A percentile compares a stretch with the other conserved stretches of the same genome.
phyloP scores from a whole-genome alignment of 2,888 invertebrate species.

The Morpho helenor region DNA sequence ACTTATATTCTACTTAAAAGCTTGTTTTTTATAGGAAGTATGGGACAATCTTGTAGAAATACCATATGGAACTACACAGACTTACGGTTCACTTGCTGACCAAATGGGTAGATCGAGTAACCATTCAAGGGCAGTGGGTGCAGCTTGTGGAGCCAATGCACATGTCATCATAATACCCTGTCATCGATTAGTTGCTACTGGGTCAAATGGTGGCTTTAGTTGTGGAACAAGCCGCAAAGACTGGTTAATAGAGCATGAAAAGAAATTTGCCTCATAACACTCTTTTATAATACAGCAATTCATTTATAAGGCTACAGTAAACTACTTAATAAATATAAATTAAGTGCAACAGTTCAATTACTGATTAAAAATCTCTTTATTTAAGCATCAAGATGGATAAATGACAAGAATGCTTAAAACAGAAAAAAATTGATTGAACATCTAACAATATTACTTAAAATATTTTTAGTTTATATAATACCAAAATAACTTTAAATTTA shows the following conservation, averaged over 20 bases:
- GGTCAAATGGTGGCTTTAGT: constrained; percentile 70
- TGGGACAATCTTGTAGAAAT: constrained; percentile 57
- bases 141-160: constrained; percentile 63
- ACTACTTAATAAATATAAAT: too few relatives aligned
- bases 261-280: constrained; percentile 33
- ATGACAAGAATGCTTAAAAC: too few relatives aligned
- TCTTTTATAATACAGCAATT: too few relatives aligned
- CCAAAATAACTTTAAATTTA: too few relatives aligned
- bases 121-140: constrained; percentile 61
- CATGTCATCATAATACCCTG: constrained; percentile 62
- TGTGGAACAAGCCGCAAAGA: constrained; percentile 73
- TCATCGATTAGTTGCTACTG: constrained; percentile 56
- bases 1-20: too few relatives aligned
- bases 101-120: constrained; percentile 49
- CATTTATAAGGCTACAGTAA: too few relatives aligned
- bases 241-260: constrained; percentile 71
- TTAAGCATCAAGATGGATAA: too few relatives aligned
- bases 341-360: too few relatives aligned
- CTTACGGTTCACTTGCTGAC: constrained; percentile 60
- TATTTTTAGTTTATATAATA: too few relatives aligned
- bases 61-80: constrained; percentile 58
- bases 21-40: constrained; percentile 44
- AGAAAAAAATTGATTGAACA: too few relatives aligned
- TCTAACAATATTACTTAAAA: too few relatives aligned
- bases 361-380: too few relatives aligned